These are phyloP conservation scores for Drosophila kuntzei DNA, from an alignment of 2,888 invertebrate genomes.

Conservation along the genomic window DNA sequence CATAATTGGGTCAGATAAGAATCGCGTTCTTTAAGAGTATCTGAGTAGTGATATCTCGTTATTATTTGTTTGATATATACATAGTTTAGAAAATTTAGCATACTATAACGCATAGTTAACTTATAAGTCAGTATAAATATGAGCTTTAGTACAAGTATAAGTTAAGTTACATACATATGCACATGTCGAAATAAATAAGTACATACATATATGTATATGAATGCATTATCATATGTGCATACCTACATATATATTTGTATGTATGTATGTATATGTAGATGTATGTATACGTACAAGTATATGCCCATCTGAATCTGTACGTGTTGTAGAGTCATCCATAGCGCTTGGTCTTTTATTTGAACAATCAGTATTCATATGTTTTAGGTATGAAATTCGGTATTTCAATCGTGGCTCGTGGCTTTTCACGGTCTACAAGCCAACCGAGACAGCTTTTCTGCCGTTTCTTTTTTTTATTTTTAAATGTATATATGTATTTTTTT, in stretches of 20 bases:
- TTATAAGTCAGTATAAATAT: neutral
- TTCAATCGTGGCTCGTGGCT: slow-evolving; percentile 85
- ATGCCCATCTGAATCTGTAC: slow-evolving; percentile 24
- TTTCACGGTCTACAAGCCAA: slow-evolving; percentile 84
- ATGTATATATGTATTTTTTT: slow-evolving; percentile 25
- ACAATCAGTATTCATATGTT: slow-evolving; percentile 81
- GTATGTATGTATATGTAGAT: neutral
- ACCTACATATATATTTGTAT: neutral
- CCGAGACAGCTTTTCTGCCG: slow-evolving; percentile 82
- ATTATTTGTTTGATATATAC: neutral
- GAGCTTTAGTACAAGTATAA: neutral
- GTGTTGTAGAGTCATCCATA: slow-evolving; percentile 44
- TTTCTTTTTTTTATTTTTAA: slow-evolving; percentile 58
- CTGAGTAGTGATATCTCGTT: no score
- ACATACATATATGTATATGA: neutral
- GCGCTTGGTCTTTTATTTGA: slow-evolving; percentile 63
- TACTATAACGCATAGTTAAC: neutral
- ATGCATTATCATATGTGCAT: neutral
- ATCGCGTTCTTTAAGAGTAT: neutral
- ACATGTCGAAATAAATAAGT: no score
- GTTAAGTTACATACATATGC: neutral
- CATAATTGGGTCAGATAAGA: neutral
- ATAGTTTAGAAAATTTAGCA: neutral
- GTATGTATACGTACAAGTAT: neutral
- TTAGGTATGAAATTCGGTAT: slow-evolving; percentile 81